Evolutionary conservation across 2,113 vertebrate species (phyloP), one percentile per base, ranked within the genome.

Genomic region (Dromiciops gliroides): DNA sequence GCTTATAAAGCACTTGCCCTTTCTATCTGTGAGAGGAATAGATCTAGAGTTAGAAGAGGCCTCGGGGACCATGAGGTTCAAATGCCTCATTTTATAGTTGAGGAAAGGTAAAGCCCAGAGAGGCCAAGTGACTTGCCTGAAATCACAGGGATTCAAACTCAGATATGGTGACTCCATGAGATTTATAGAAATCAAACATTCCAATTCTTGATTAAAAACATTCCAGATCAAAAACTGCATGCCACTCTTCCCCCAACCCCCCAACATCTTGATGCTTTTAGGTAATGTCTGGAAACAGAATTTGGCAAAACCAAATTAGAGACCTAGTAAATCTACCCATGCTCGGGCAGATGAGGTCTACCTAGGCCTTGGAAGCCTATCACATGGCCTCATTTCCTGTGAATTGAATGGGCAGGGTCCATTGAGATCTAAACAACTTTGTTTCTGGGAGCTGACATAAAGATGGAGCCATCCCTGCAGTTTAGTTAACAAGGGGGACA

Each of bases 1-100:
- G 60, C 31, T 49, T 93, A 48, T 48, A 92, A 97, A 96, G 96
- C 91, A 67, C 51, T 91, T 96, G 91, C 50, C 48, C 28, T 47
- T 96, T 96, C 19, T 95, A 24, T 92, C 48, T 3, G 2, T 31
- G 50, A 89, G 52, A 93, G 50, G 28, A 94, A 75, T 75, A 75
- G 60, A 75, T 75, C 3, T 5, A n/a, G 28, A 67, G 37, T 75
- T n/a, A 37, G 60, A 75, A 23, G n/a, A 44, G 37, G 8, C 11
- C 67, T 83, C 67, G 44, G 67, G 10, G 67, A 3, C 67, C 16
- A 83, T 44, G 26, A 83, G 16, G 6, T 83, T 6, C 7, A 22
- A 83, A 0, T 22, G 60, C 37, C 37, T 19, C 60, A 37, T 67
- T 67, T 67, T 67, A 5, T 67, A 67, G 31, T n/a, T 67, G 67